A percentile compares a stretch with the other conserved stretches of the same genome.
These are phyloP conservation scores for Dolomedes plantarius DNA, from an alignment of 2,888 invertebrate species.

Conservation along the genomic window DNA sequence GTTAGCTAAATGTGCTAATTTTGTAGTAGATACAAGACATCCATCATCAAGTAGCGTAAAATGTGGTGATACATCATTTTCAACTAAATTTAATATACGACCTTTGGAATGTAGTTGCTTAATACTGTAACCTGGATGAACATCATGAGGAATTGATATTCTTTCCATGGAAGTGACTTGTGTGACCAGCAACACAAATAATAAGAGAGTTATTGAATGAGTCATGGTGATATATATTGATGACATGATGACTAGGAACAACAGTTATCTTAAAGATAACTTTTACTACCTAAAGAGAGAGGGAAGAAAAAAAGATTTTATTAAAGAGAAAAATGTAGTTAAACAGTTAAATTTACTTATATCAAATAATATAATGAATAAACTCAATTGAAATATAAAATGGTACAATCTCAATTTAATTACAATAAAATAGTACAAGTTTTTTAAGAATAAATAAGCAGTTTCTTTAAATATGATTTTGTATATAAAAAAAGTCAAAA, in stretches of 20 bases:
- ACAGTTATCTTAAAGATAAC: slow-evolving; percentile 22
- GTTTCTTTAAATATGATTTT: too few species aligned
- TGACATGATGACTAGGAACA: slow-evolving; percentile 64
- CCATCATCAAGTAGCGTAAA: slow-evolving; percentile 92
- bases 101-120: slow-evolving; percentile 65
- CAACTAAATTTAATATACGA: slow-evolving; percentile 81
- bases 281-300: slow-evolving; percentile 31
- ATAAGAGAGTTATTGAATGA: slow-evolving; percentile 32
- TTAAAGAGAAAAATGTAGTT: too few species aligned
- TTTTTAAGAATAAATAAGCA: too few species aligned
- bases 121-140: slow-evolving; percentile 70
- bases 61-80: slow-evolving; percentile 88
- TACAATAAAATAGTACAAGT: too few species aligned
- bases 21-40: slow-evolving; percentile 92
- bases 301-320: too few species aligned
- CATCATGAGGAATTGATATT: slow-evolving; percentile 71
- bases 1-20: slow-evolving; percentile 86
- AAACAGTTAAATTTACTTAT: too few species aligned
- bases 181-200: slow-evolving; percentile 38
- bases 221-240: slow-evolving; percentile 38
- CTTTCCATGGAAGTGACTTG: slow-evolving; percentile 41
- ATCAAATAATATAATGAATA: too few species aligned
- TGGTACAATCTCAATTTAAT: too few species aligned
- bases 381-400: too few species aligned
- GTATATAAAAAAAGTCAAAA: too few species aligned